Evolutionary conservation across 2,797 vertebrate species (phyloP).

Genomic region (Agapornis canus): DNA sequence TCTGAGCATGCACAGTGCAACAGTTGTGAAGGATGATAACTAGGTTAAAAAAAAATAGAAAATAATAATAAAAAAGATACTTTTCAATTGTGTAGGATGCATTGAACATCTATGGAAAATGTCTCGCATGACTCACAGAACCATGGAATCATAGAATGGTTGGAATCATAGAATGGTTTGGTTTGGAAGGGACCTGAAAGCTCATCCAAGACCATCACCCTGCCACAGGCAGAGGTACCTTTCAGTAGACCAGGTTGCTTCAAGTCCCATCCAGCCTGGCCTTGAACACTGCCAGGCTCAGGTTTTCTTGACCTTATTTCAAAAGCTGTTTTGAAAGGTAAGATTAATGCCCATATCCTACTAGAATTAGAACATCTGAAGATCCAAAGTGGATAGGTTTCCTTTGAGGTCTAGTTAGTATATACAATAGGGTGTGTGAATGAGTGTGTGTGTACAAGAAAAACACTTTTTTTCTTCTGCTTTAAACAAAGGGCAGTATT

Average conservation of each 20-base stretch:
- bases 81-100: background rate
- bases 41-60: background rate
- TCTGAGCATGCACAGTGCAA: background rate
- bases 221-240: background rate
- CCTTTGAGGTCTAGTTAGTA: background rate
- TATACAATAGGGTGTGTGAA: background rate
- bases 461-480: background rate
- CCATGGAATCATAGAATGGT: background rate
- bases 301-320: background rate
- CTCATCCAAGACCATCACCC: background rate
- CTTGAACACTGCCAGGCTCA: background rate
- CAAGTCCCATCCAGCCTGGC: background rate
- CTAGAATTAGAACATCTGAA: background rate
- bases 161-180: background rate
- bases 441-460: background rate
- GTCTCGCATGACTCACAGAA: accelerated
- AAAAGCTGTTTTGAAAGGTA: background rate
- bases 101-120: background rate
- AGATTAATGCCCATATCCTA: background rate
- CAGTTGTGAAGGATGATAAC: background rate
- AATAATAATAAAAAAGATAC: background rate
- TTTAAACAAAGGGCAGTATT: background rate
- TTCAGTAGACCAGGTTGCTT: background rate
- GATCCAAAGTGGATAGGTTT: background rate
- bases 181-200: background rate